These are phyloP conservation scores for Anguilla rostrata DNA, from an alignment of 2,113 vertebrate species.

Conservation along the genomic window DNA sequence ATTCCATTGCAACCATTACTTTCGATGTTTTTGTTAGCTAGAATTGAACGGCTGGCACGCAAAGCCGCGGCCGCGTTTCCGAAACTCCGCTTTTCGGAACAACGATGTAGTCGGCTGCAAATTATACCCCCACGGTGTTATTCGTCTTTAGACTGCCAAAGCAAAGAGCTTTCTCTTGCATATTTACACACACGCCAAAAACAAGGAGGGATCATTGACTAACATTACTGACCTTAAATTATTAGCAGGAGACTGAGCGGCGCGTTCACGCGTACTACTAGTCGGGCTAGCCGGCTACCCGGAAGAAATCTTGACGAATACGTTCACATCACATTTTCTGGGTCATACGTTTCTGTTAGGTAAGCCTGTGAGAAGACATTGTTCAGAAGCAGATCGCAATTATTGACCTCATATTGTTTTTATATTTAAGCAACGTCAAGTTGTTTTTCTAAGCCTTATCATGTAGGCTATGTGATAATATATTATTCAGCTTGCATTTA, in stretches of 20 bases:
- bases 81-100: background rate
- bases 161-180: background rate
- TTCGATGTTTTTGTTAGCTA: background rate
- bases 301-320: slow-evolving; percentile 51
- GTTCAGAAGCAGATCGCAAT: background rate
- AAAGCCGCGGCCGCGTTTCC: background rate
- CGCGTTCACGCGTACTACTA: slow-evolving; percentile 35
- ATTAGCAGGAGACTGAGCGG: slow-evolving; percentile 35
- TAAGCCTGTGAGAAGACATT: background rate
- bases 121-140: background rate
- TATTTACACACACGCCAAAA: background rate
- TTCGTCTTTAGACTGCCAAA: background rate
- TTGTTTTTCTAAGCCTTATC: too few species aligned
- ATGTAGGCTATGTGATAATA: too few species aligned
- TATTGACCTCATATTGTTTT: background rate
- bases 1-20: background rate
- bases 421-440: too few species aligned
- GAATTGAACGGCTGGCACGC: slow-evolving; percentile 17
- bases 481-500: too few species aligned
- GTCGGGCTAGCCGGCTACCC: slow-evolving; percentile 51
- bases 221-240: slow-evolving; percentile 63
- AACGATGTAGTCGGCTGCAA: background rate
- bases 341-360: slow-evolving; percentile 16
- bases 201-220: background rate
- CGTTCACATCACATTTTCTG: slow-evolving; percentile 31